Conservation (phyloP, 2,888 invertebrate species). For the Pilophorus perplexus region DNA sequence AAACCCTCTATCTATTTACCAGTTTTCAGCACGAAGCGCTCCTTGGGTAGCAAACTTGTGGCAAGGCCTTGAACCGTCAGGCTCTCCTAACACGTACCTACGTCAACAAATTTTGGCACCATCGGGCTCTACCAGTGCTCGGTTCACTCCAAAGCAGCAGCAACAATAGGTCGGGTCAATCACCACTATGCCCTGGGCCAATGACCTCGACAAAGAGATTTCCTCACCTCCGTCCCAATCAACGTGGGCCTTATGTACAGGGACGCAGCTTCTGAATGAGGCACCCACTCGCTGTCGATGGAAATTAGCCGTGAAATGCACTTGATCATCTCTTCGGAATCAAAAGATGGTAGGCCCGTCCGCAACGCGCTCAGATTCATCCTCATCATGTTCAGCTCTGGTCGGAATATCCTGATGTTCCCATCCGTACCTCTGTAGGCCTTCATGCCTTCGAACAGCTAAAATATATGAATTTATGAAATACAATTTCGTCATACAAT, state of each 20-base stretch:
- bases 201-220: too few relatives aligned
- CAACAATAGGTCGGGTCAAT: too few relatives aligned
- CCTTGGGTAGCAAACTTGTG: too few relatives aligned
- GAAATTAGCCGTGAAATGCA: slow-evolving; percentile 80
- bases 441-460: slow-evolving; percentile 98
- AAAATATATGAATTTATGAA: slow-evolving; percentile 49
- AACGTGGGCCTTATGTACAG: slow-evolving; percentile 94
- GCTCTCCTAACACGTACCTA: too few relatives aligned
- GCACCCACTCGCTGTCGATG: slow-evolving; percentile 98
- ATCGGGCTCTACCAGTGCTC: too few relatives aligned
- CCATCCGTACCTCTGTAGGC: slow-evolving; percentile 92
- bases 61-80: too few relatives aligned
- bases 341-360: slow-evolving; percentile 85
- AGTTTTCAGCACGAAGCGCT: too few relatives aligned
- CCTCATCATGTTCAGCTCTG: slow-evolving; percentile 90
- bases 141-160: too few relatives aligned
- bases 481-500: too few relatives aligned
- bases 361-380: slow-evolving; percentile 84
- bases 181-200: too few relatives aligned
- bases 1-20: too few relatives aligned
- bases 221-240: slow-evolving; percentile 91
- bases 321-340: slow-evolving; percentile 77
- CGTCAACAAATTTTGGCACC: too few relatives aligned
- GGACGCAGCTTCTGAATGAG: slow-evolving; percentile 82
- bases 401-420: slow-evolving; percentile 89